Evolutionary conservation across 2,888 invertebrate genomes (phyloP), one percentile per base, ranked within the genome.

Genomic region (Danaus chrysippus): DNA sequence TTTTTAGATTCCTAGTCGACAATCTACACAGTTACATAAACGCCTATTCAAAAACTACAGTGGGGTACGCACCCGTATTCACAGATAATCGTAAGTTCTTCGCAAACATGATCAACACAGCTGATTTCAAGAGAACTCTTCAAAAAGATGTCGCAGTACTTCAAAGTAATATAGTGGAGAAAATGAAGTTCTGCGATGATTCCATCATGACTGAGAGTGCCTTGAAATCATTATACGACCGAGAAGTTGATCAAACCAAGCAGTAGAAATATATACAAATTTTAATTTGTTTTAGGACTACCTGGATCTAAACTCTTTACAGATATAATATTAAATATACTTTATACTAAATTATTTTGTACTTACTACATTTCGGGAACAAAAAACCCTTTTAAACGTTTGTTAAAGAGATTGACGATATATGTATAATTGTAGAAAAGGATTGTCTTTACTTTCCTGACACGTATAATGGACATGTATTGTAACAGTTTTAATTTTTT

Each of bases 51-150:
- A 83, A 78, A 71, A 88, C 89, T 0, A 89, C 89, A 1, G 81
- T 89, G 11, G 89, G 88, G 1, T 76, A 76, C 49, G 76, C 79
- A 1, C 82, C 81, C 12, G 81, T 78, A 66, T 83, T 81, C 67
- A 85, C 86, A 3, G 73, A 63, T n/a, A 87, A 89, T 65, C 76
- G 86, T 42, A 87, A 84, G 59, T 88, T 84, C 71, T 87, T 90
- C 58, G 84, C 86, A 9, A 87, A 90, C 65, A 69, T 90, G 70
- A 74, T 90, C 41, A 71, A 71, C 34, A 77, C 82, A 34, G 58
- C 73, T 0, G 75, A 67, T 0, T 89, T 88, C 60, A 86, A 81
- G 71, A 76, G 76, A 19, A 80, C 82, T 76, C 43, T 88, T n/a
- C 71, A 68, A n/a, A 74, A 69, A 42, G 87, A 90, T 63, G 67